phyloP scores from a whole-genome alignment of 2,888 invertebrate species.

The Aleiodes leptofemur region DNA sequence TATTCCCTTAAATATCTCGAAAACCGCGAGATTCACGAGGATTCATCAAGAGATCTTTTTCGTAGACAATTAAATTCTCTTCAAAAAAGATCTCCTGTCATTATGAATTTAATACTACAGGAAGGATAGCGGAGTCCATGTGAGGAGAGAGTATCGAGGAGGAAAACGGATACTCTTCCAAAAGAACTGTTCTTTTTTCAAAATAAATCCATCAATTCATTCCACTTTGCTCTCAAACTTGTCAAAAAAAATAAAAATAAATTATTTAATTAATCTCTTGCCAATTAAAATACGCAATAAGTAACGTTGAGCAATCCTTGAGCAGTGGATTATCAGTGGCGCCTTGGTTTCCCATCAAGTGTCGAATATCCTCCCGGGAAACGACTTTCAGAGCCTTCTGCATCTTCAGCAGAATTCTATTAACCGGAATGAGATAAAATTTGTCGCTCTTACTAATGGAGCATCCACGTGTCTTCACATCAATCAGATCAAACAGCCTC shows the following conservation, averaged over 20 bases:
- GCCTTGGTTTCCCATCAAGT: constrained; percentile 45
- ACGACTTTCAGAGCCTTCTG: constrained; percentile 54
- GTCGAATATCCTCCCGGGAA: constrained; percentile 45
- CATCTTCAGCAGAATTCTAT: constrained; percentile 50
- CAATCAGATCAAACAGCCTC: constrained; percentile 54
- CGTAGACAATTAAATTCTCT: no score
- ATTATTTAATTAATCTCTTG: neutral
- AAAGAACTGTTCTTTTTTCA: no score
- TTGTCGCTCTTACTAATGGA: neutral
- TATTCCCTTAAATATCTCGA: no score
- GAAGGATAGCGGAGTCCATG: no score
- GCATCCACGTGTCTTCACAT: constrained; percentile 54
- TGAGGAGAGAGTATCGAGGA: no score
- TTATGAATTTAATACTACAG: no score
- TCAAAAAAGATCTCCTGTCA: no score
- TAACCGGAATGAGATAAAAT: constrained; percentile 57
- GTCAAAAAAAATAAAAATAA: neutral
- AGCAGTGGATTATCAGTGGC: constrained; percentile 15
- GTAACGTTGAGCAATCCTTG: constrained; percentile 29
- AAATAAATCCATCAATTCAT: no score
- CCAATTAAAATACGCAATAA: neutral
- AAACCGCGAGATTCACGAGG: no score
- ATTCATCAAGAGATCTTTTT: no score
- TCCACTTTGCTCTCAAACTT: no score
- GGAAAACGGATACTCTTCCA: no score